Base-by-base conservation (phyloP, 2,888 invertebrate genomes). In the Eilema sororculum region DNA sequence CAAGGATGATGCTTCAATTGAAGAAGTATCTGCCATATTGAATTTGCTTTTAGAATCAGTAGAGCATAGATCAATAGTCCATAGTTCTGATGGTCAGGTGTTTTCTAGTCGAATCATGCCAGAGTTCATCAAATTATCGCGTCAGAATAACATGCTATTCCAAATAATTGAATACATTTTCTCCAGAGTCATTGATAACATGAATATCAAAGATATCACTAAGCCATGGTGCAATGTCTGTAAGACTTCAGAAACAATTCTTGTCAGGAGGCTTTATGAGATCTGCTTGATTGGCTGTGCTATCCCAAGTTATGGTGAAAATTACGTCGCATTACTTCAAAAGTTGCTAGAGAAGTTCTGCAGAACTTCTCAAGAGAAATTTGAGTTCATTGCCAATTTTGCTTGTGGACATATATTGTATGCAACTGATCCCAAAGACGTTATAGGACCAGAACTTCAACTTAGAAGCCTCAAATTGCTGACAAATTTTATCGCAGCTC, bases 341-440 rank as follows among this genome's bases (percentile, higher is more conserved):
- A 90, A 91, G 66, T 90, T 96, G 30, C 83, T 96, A 0, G 86
- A 93, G 37, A 90, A 90, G 68, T 90, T 95, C 59, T 96, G 96
- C 78, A 87, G 86, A 4, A 89, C 84, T 61, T 63, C 93, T 0
- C 90, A 89, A 68, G 90, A 95, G 3, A 96, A 96, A 82, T 89
- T 96, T 8, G 93, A 96, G 28, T 96, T 96, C 68, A 86, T 97
- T 0, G 93, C 96, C 0, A 96, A 96, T 82, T 95, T 96, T 78
- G 95, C 96, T 60, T 91, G 95, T 61, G 93, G 93, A 0, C 93
- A 95, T 79, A 92, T 94, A 77, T 78, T 95, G 33, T 94, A 91
- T 74, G 93, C 94, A 2, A 78, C 84, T 4, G 90, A 95, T 73
- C 91, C 93, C 56, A 91, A 91, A 80, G 92, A 94, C 69, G 89